Base-by-base conservation (phyloP, 2,797 vertebrate genomes). In the Pelodytes ibericus region DNA sequence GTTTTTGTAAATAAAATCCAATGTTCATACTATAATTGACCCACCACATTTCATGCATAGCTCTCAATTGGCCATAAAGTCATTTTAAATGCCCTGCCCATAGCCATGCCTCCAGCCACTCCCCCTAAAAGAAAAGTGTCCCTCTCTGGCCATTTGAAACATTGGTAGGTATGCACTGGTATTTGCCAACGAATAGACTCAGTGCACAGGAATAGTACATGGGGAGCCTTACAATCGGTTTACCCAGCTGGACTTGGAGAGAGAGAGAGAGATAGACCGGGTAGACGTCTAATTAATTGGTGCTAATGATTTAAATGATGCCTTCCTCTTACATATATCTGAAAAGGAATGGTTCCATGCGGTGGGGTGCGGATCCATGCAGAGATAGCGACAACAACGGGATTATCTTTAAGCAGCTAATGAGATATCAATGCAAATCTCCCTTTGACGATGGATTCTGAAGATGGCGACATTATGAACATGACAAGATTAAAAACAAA, bases 401-500 rank as follows among this genome's bases (percentile, higher is more conserved):
- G 70, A 78, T 78, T 78, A 78, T 56, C 65, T 65, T 41, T 67
- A 67, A 72, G 70, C 66, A 72, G 68, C 56, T 72, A 78, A 78
- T 78, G 76, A 49, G 70, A 78, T 67, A 53, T 26, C 63, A 65
- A 78, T 78, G 76, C 63, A 72, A 78, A 78, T 78, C 76, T 72
- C 29, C 44, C 68, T 7, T 36, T 36, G 62, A 60, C 61, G 29
- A 64, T 53, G 76, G 76, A 72, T 78, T 72, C 62, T 36, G 70
- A 72, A 78, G 56, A 65, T 27, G 76, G 47, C 67, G 62, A 70
- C 63, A 68, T 78, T 78, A 78, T 78, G 70, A 78, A 78, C 62
- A 72, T 78, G 76, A 72, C 70, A 73, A 71, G 76, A 78, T 78
- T 78, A 78, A 73, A 78, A 78, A 59, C 70, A 72, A 78, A 72